Conservation (phyloP, 2,888 invertebrate genomes). For the Eledone cirrhosa region DNA sequence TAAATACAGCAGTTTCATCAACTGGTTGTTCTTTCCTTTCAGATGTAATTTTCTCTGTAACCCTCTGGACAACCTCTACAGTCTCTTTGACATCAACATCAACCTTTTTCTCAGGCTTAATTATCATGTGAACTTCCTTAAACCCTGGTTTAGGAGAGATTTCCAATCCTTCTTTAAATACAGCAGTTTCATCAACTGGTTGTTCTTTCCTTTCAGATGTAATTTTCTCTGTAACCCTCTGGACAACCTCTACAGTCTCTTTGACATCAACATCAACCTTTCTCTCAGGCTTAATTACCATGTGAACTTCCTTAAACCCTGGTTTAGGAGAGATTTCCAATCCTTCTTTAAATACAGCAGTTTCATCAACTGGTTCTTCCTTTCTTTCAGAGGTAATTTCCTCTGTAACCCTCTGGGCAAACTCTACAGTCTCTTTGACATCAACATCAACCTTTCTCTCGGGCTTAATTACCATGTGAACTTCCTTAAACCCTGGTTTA, state of each 20-base stretch:
- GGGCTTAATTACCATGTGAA: conserved; percentile 27
- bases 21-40: conserved; percentile 36
- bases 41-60: conserved; percentile 39
- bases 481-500: conserved; percentile 24
- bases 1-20: conserved; percentile 13
- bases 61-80: conserved; percentile 36
- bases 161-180: conserved; percentile 25
- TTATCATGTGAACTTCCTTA: conserved; percentile 15
- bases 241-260: not conserved
- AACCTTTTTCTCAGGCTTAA: not conserved
- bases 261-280: conserved; percentile 23
- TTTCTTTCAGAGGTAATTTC: conserved; percentile 39
- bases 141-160: conserved; percentile 18
- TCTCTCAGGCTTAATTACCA: conserved; percentile 17
- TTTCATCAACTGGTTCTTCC: conserved; percentile 34
- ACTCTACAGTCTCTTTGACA: conserved; percentile 31
- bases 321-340: conserved; percentile 26
- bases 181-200: conserved; percentile 26
- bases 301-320: conserved; percentile 20
- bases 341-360: conserved; percentile 23
- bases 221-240: not conserved
- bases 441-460: conserved; percentile 32
- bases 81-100: conserved; percentile 32
- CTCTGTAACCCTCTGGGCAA: conserved; percentile 37
- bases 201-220: conserved; percentile 13